These are phyloP conservation scores for Pimephales promelas DNA, from an alignment of 2,113 vertebrate species.

Conservation along the genomic window DNA sequence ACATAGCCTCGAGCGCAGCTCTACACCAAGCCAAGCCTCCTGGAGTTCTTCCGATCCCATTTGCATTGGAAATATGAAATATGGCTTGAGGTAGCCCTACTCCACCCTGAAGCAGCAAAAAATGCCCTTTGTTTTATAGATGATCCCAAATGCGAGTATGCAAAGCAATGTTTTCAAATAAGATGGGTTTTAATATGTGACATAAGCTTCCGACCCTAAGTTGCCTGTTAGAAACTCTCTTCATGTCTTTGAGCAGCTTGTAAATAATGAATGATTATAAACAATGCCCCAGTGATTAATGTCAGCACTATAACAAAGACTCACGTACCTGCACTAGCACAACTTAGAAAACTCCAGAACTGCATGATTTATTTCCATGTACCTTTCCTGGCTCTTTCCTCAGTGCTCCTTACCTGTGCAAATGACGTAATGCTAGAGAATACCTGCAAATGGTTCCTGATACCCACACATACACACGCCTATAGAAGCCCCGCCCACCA, in stretches of 20 bases:
- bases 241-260: not conserved
- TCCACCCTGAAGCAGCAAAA: constrained; percentile 1
- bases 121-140: constrained; percentile 21
- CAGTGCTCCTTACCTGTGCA: constrained; percentile 18
- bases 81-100: constrained; percentile 15
- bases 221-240: constrained; percentile 6
- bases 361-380: constrained; percentile 55
- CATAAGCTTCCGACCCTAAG: not conserved
- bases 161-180: not conserved
- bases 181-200: not conserved
- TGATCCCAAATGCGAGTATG: not conserved
- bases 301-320: not conserved
- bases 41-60: constrained; percentile 44
- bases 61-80: constrained; percentile 47
- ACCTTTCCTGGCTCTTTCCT: constrained; percentile 10
- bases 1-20: constrained; percentile 39
- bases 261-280: constrained; percentile 26
- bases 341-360: constrained; percentile 59
- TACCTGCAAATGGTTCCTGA: constrained; percentile 40
- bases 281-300: constrained; percentile 12
- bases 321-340: constrained; percentile 54
- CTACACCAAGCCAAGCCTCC: constrained; percentile 38
- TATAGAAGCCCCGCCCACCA: constrained; percentile 22
- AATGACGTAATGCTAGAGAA: constrained; percentile 37
- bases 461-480: constrained; percentile 28